Evolutionary conservation across 2,888 invertebrate genomes (phyloP), one percentile per base, ranked within the genome.

Genomic region (Tiliacea aurago): DNA sequence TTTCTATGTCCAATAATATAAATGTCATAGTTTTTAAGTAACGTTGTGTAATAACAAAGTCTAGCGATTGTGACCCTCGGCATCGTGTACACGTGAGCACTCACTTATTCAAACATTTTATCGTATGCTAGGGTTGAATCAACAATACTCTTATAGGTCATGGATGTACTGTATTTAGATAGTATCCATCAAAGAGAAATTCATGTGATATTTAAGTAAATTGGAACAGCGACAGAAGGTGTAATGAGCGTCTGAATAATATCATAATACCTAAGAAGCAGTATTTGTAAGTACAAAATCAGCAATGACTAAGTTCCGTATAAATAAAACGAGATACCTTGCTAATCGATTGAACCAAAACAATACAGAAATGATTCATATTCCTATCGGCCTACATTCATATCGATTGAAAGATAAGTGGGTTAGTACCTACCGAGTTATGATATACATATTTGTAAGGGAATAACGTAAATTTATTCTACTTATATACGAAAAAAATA

Each of bases 331-430:
- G 41, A 33, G 45, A 5, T 53, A 70, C 18, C n/a, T n/a, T n/a
- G 4, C 41, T n/a, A 72, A 23, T 59, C 53, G 2, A 63, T 37
- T 18, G 37, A 47, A 59, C 37, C 28, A 66, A 78, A 70, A 80
- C 67, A 83, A 78, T 78, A 67, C 28, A 58, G n/a, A 45, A 66
- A 58, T 79, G 62, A 79, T 59, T 78, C 78, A 79, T 43, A 28
- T 15, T 58, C 37, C 0, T 58, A 18, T 28, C 58, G 62, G 23
- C 53, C 51, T 82, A 49, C 56, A 75, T 81, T 79, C 47, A 28
- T 47, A 64, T 76, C 45, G n/a, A 71, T 64, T 64, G 41, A 53
- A 51, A 37, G 67, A 81, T 76, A 75, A 47, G 33, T 11, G 20
- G 6, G 5, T 15, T 41, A 59, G n/a, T 77, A 45, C 33, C 3